phyloP scores from a whole-genome alignment of 2,113 vertebrate genomes.

The Atractosteus spatula region DNA sequence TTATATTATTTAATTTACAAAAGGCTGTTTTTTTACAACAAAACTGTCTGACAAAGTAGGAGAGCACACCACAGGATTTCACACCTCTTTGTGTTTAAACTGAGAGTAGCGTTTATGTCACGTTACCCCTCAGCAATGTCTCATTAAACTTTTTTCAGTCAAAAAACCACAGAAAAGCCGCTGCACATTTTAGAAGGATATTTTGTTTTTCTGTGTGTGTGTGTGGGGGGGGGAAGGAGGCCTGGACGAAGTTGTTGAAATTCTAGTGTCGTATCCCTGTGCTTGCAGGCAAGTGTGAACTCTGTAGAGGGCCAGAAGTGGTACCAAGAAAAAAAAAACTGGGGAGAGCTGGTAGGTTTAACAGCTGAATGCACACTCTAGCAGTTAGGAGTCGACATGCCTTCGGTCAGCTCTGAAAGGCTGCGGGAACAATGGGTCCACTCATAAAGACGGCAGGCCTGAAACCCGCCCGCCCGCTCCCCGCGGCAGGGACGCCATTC shows the following conservation, averaged over 20 bases:
- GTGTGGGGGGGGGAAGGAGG: constrained; percentile 14
- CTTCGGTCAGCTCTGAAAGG: constrained; percentile 57
- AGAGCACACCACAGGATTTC: too few relatives aligned
- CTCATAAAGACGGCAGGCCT: constrained; percentile 52
- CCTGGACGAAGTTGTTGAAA: constrained; percentile 10
- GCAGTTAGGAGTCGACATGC: constrained; percentile 42
- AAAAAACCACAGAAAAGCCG: constrained; percentile 14
- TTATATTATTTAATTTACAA: too few relatives aligned
- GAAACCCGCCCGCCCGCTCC: constrained; percentile 37
- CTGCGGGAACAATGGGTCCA: constrained; percentile 69
- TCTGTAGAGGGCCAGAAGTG: constrained; percentile 28
- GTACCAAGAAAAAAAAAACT: constrained; percentile 21
- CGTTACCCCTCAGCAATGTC: constrained; percentile 19
- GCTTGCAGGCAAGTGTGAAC: constrained; percentile 36
- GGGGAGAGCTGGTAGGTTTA: constrained; percentile 41
- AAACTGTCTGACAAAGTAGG: too few relatives aligned
- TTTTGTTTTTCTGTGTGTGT: constrained; percentile 11
- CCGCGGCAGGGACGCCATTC: constrained; percentile 36
- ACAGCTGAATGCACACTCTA: constrained; percentile 61
- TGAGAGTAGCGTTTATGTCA: constrained; percentile 28
- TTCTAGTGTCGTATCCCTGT: constrained; percentile 10
- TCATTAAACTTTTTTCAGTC: constrained; percentile 20
- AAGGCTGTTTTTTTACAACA: too few relatives aligned
- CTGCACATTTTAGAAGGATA: constrained; percentile 16
- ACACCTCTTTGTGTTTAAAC: constrained; percentile 17